Base-by-base conservation (phyloP, 1,140 invertebrate species). In the Aplysia californica region DNA sequence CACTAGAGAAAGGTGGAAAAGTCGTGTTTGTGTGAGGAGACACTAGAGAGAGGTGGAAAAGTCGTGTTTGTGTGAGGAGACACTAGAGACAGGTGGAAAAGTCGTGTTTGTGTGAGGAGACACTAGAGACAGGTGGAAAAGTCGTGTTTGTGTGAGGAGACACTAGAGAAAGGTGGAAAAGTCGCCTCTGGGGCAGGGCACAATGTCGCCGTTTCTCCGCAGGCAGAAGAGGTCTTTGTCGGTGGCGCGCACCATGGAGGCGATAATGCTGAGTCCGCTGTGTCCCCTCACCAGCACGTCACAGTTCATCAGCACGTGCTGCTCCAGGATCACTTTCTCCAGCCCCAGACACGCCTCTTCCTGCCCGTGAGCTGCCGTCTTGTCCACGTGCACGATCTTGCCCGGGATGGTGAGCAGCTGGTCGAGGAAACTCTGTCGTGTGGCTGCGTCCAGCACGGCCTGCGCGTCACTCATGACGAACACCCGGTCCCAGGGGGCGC, bases 391-490 rank as follows among this genome's bases (percentile, higher is more conserved):
- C 6, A 68, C 39, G 38, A 80, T 80, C 3, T 38, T 59, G 20
- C 76, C 79, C 21, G 36, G 59, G 18, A 56, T 50, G 31, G 69
- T 59, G 23, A 80, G 1, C 20, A 76, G 67, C 29, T 23, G 20
- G 2, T 15, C 1, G 15, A 31, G 1, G 66, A 80, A 80, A 21
- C 6, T 3, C 36, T 61, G 23, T 5, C 58, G 31, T 61, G 33
- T 66, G 21, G 76, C 79, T 35, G 33, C 61, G 20, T 35, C 33
- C 20, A 69, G 58, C 10, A 78, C 69, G 1, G 64, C 55, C 29
- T 78, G 66, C n/a, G 72, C 56, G 67, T 80, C 79, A 2, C 75
- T 78, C 2, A 75, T 68, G 10, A 80, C 72, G 39, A 80, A 80
- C 23, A 78, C 74, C 41, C 66, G 65, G 36, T 58, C 26, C 18